phyloP scores from a whole-genome alignment of 1,140 invertebrate species.

The Teleopsis dalmanni region DNA sequence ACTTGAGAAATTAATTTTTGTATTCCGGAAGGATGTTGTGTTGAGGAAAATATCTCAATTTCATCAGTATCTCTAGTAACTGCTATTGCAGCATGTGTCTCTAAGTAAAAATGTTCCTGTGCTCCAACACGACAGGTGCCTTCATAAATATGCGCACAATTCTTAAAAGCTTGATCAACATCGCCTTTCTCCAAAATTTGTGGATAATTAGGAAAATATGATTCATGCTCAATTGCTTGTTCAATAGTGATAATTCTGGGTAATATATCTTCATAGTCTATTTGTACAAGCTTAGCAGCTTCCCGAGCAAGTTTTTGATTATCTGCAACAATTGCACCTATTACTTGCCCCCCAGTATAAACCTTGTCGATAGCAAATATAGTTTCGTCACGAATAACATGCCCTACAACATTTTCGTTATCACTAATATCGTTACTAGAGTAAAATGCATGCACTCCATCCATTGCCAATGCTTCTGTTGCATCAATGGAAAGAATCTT shows the following conservation, averaged over 20 bases:
- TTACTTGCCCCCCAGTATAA: conserved; percentile 62
- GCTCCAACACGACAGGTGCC: conserved; percentile 72
- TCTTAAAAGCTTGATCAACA: conserved; percentile 52
- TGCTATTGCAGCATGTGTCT: conserved; percentile 67
- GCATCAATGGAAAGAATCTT: conserved; percentile 66
- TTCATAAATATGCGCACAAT: conserved; percentile 56
- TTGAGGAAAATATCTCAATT: conserved; percentile 70
- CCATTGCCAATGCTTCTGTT: conserved; percentile 54
- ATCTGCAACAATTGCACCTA: conserved; percentile 65
- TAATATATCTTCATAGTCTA: conserved; percentile 64
- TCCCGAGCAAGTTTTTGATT: conserved; percentile 61
- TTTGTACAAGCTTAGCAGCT: conserved; percentile 61
- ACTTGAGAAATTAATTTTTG: conserved; percentile 62
- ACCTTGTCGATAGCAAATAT: conserved; percentile 60
- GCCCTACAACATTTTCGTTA: conserved; percentile 53
- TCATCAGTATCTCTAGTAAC: conserved; percentile 72
- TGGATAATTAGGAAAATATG: conserved; percentile 53
- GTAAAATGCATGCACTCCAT: conserved; percentile 65
- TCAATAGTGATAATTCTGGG: conserved; percentile 74
- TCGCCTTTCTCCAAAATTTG: conserved; percentile 56
- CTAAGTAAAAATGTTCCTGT: conserved; percentile 93
- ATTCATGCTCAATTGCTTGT: conserved; percentile 65
- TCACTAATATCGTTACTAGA: conserved; percentile 60
- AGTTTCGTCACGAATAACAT: conserved; percentile 65
- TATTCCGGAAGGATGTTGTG: conserved; percentile 70